Evolutionary conservation across 30 jellyfish, hydroid and myxozoan species (phyloP), one percentile per base, ranked within the genome.

Genomic region (Aurelia sp.): DNA sequence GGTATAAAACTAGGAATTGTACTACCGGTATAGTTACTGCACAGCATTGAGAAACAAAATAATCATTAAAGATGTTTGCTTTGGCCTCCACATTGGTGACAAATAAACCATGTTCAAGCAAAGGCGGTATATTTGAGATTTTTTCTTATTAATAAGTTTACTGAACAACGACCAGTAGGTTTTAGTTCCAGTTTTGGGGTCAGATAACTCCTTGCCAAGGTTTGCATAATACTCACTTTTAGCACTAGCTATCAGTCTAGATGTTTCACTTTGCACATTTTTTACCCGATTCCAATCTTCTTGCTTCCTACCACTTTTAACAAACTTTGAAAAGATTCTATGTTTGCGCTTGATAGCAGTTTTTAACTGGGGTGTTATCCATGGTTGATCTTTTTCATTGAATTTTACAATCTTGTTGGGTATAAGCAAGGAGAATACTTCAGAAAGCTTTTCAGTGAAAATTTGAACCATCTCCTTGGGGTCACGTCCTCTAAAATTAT

Each of bases 101-200:
- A 55, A 37, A 19, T 61, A 31, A 37, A 37, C 89, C 70, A 41
- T 63, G 59, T 61, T 78, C 89, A 50, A 27, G 33, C 33, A 27
- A 27, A 27, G 33, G 33, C 33, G 33, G 33, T 27, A 27, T 27
- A 27, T 27, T 27, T 1, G 33, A 27, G 33, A 27, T 27, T 27
- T 27, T 27, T 27, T 27, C 33, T 27, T 27, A 27, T 27, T 27
- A 27, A 27, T 27, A 27, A 27, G 33, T 27, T 27, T 27, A 27
- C 33, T 27, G 33, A 27, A 27, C 33, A 27, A 27, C 33, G 33
- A 27, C 33, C 33, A 27, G 33, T 27, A 27, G 2, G 33, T 27
- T 27, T 27, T 27, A 27, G 33, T 27, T 27, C 33, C 33, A 27
- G 33, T 27, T 27, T 27, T 27, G 33, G 33, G 33, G 33, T 27